These are phyloP conservation scores for Masticophis lateralis DNA, from an alignment of 2,797 vertebrate species.

Conservation along the genomic window DNA sequence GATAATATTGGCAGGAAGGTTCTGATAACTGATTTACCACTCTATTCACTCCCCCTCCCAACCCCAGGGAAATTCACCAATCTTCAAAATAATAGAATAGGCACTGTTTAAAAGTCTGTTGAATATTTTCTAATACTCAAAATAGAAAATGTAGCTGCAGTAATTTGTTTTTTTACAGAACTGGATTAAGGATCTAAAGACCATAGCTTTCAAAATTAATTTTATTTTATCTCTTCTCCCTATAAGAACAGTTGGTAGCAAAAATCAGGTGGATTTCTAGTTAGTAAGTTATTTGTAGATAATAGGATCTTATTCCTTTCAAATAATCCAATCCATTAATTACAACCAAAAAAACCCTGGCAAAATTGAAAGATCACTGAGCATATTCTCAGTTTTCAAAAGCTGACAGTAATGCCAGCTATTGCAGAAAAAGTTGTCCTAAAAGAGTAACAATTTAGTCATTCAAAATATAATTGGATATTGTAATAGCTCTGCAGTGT, in stretches of 20 bases:
- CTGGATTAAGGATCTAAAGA: background rate
- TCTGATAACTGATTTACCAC: conserved; percentile 44
- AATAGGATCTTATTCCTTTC: background rate
- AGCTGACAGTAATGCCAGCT: background rate
- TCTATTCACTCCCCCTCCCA: background rate
- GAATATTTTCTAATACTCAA: background rate
- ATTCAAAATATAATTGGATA: background rate
- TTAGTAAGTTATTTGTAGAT: background rate
- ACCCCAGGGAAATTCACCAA: fast-evolving
- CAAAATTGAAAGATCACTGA: background rate
- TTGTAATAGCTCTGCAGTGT: background rate
- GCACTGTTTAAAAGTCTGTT: background rate
- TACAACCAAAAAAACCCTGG: background rate
- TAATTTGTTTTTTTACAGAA: background rate
- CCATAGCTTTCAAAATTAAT: background rate
- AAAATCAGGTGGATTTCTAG: background rate
- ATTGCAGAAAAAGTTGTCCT: background rate
- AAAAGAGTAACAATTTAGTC: background rate
- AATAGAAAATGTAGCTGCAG: background rate
- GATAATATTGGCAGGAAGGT: conserved; percentile 48
- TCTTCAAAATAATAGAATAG: background rate
- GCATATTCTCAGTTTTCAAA: background rate
- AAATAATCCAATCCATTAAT: background rate
- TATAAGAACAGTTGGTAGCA: background rate
- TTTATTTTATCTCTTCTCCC: background rate